Base-by-base conservation (phyloP, 2,113 vertebrate genomes). In the Tenebrosternarchus preto region DNA sequence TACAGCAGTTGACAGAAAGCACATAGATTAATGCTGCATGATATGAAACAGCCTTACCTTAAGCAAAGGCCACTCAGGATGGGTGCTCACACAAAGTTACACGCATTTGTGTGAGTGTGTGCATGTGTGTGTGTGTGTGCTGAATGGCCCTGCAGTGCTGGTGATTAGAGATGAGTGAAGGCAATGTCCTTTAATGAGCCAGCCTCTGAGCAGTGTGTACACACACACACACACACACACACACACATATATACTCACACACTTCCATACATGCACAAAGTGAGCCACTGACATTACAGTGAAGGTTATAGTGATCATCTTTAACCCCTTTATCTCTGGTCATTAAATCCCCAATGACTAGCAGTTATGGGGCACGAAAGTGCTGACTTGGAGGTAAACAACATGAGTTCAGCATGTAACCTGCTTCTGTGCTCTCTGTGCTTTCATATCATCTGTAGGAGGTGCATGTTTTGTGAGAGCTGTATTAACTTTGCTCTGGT, bases 251-350 rank as follows among this genome's bases (percentile, higher is more conserved):
- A 55, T 11, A 55, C 53, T 20, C 56, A 60, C 22, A 25, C 59
- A 60, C 59, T 11, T 19, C 1, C 56, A 59, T 19, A 31, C 60
- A 66, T 59, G 53, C 43, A 17, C n/a, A 67, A 59, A 66, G 25
- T 12, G 31, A 59, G 64, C 64, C 53, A 36, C 75, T 27, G 31
- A 22, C 7, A 12, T 0, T 19, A 53, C n/a, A n/a, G 7, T 8
- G 24, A 78, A 69, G 64, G 22, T 68, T 31, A 68, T 3, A 68
- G 22, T 29, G 57, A 27, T 69, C 64, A 43, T 25, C 24, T 69
- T 78, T 78, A 69, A 59, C 63, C 63, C 31, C 25, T 77, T 77
- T 53, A 25, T 56, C 27, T 77, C 63, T 16, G 64, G 64, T 68
- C 64, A 68, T 68, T 68, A 39, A 68, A 68, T 33, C 39, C 19